phyloP scores from a whole-genome alignment of 1,140 invertebrate species.

The Drosophila parvula region DNA sequence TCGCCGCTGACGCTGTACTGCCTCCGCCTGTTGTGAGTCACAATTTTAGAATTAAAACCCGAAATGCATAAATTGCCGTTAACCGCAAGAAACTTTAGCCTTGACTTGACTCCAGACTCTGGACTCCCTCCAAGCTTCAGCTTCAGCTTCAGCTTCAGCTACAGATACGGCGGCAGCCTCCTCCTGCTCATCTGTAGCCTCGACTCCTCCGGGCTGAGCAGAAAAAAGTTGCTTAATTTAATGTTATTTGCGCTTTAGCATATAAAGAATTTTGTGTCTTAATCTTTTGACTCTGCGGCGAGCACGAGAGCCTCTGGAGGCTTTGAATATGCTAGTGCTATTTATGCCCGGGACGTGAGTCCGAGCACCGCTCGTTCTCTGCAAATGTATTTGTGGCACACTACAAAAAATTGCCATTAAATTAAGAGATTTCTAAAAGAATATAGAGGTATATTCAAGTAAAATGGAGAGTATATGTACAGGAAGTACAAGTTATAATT shows the following conservation, averaged over 20 bases:
- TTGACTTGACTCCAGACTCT: slow-evolving; percentile 44
- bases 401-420: slow-evolving; percentile 12
- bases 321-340: slow-evolving; percentile 81
- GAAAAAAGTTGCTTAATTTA: slow-evolving; percentile 84
- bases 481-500: background rate
- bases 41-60: slow-evolving; percentile 80
- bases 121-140: slow-evolving; percentile 8
- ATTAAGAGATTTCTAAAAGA: no score
- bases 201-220: slow-evolving; percentile 46
- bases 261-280: slow-evolving; percentile 84
- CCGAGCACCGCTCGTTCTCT: slow-evolving; percentile 16
- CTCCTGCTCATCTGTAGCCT: slow-evolving; percentile 8
- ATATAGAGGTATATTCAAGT: no score
- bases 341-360: slow-evolving; percentile 80
- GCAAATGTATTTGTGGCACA: slow-evolving; percentile 41
- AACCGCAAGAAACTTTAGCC: slow-evolving; percentile 82
- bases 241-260: slow-evolving; percentile 84
- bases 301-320: slow-evolving; percentile 60
- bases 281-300: slow-evolving; percentile 82
- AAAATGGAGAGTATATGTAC: no score
- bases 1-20: slow-evolving; percentile 37
- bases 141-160: slow-evolving; percentile 21
- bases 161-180: slow-evolving; percentile 3
- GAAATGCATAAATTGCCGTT: slow-evolving; percentile 78
- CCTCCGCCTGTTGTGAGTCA: slow-evolving; percentile 71